Base-by-base conservation (phyloP, 2,113 vertebrate genomes). In the Gopherus evgoodei region DNA sequence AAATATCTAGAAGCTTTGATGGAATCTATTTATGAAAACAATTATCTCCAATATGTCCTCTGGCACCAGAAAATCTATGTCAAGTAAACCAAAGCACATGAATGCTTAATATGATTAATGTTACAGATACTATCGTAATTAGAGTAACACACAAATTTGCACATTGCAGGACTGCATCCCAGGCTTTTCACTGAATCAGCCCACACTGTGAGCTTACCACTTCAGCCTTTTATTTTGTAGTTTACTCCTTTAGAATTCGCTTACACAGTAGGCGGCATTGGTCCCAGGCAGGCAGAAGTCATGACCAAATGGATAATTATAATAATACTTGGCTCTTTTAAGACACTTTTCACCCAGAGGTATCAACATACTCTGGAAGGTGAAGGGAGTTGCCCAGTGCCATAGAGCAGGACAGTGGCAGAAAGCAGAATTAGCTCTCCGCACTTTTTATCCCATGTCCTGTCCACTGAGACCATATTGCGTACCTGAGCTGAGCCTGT, bases 1-100 rank as follows among this genome's bases (percentile, higher is more conserved):
- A 97, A 97, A 96, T 94, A 96, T 95, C 96, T 96, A 78, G 80
- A 52, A 96, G 91, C 83, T 50, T 47, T 88, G 94, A 94, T 90
- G 89, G 86, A 97, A 95, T 97, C 97, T 95, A 38, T 82, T 95
- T 96, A 90, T 5, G 47, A 90, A 91, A 92, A 95, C 81, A 80
- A 76, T 91, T 92, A 84, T 91, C 95, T 96, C 93, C 81, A 93
- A 29, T 2, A 54, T 42, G 16, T 38, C 92, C 75, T 83, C 19
- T 5, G 69, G 44, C 42, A 42, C 53, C 56, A 31, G 49, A 83
- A 95, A 94, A 57, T 7, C 92, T 38, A 5, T 94, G 91, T 89
- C 91, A 96, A 53, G 47, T 54, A 38, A 1, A 76, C 62, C 27
- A 86, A 93, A 91, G 62, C 72, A 88, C 19, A 87, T 1, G 82